Evolutionary conservation across 2,888 invertebrate species (phyloP).

Genomic region (Cenopis cana): DNA sequence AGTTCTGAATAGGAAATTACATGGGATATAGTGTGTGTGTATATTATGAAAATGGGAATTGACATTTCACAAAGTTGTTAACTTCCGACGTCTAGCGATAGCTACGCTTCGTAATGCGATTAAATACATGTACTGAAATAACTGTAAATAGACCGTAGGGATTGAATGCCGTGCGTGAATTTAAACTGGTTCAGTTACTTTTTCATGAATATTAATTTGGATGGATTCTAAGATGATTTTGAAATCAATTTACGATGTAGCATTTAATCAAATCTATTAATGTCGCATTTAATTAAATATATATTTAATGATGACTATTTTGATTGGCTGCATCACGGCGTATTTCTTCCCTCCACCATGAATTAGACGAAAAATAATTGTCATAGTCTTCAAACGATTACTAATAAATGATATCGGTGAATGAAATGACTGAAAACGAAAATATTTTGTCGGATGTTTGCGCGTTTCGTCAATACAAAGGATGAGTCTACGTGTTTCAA

Average conservation of each 20-base stretch:
- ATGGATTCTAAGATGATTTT: neutral
- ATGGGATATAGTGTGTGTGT: neutral
- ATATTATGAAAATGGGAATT: neutral
- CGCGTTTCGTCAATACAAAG: conserved; percentile 60
- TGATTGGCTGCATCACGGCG: neutral
- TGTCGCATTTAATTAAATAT: neutral
- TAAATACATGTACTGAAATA: conserved; percentile 2
- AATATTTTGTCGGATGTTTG: conserved; percentile 73
- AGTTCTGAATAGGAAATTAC: conserved; percentile 14
- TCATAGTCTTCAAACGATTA: neutral
- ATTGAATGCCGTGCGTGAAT: neutral
- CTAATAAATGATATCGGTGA: conserved; percentile 32
- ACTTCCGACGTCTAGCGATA: neutral
- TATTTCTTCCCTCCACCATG: neutral
- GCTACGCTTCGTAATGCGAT: conserved; percentile 22
- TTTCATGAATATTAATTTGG: neutral
- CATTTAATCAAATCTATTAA: neutral
- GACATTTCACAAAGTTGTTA: conserved; percentile 3
- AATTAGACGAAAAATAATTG: conserved; percentile 7
- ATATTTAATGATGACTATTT: too few relatives aligned
- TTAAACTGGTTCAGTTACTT: too few relatives aligned
- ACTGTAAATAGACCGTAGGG: conserved; percentile 1
- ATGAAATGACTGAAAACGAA: conserved; percentile 34
- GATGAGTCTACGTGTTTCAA: conserved; percentile 67
- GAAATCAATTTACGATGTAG: neutral